Evolutionary conservation across 2,888 invertebrate species (phyloP), one percentile per base, ranked within the genome.

Genomic region (Malacosoma neustria): DNA sequence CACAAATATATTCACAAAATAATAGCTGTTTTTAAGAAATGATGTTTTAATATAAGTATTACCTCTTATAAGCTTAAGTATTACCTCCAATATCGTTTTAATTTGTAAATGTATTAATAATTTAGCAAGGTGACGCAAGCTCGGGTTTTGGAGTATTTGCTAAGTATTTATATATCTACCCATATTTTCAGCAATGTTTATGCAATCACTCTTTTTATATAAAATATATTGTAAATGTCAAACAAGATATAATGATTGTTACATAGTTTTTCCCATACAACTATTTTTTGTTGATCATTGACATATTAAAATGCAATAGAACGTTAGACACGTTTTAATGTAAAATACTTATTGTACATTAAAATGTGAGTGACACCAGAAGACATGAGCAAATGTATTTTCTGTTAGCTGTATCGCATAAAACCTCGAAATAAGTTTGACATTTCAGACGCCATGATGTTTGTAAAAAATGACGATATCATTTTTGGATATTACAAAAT

Each of bases 291-390:
- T 82, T 80, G 65, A 61, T 71, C 84, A 76, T 79, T 61, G 59
- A 82, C 86, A 85, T 82, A 56, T 65, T 70, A 86, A 85, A 87
- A 80, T 80, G 85, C 87, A 87, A 86, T 87, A 87, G 87, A 69
- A 62, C 57, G 58, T 53, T 46, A 53, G 51, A 37, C 41, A 49
- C 48, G 57, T 59, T 56, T 51, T 43, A 45, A 46, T 51, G 13
- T 41, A 38, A 41, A 30, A 30, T 3, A 29, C 11, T 33, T 30
- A 7, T 2, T 30, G 36, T 13, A 5, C 31, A 4, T 11, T 22
- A 22, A 22, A 22, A 22, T 22, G 5, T 7, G 22, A 22, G 9
- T 22, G 22, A 22, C 5, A 22, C 22, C 22, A 22, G 22, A n/a
- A n/a, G n/a, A n/a, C n/a, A n/a, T n/a, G n/a, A n/a, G n/a, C n/a